phyloP scores from a whole-genome alignment of 1,140 invertebrate genomes.

The Diuraphis noxia region DNA sequence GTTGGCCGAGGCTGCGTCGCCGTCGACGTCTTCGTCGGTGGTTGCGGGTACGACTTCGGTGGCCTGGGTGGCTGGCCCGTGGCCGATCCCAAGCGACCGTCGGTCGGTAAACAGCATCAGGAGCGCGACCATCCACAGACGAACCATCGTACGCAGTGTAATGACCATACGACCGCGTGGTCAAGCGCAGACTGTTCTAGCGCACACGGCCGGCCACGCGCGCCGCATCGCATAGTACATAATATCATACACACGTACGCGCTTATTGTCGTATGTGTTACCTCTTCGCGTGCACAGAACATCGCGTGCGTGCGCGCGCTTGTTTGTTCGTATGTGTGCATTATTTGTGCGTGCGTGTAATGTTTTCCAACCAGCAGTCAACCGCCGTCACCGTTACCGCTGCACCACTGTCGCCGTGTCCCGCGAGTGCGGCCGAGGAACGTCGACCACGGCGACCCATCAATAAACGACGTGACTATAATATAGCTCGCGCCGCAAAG shows the following conservation, averaged over 20 bases:
- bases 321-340: background rate
- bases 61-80: background rate
- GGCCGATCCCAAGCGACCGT: background rate
- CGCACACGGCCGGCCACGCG: conserved; percentile 15
- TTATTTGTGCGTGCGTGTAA: background rate
- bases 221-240: background rate
- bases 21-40: background rate
- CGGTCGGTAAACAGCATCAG: conserved; percentile 18
- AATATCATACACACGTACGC: background rate
- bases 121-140: conserved; percentile 40
- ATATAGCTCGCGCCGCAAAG: background rate
- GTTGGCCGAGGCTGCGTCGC: background rate
- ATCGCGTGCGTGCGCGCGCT: background rate
- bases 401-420: background rate
- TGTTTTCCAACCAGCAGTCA: background rate
- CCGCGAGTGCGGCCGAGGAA: background rate
- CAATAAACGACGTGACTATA: background rate
- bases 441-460: background rate
- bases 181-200: conserved; percentile 44
- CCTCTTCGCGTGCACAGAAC: background rate
- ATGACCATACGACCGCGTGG: conserved; percentile 49
- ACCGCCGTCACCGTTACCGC: background rate
- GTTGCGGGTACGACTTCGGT: background rate
- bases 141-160: conserved; percentile 40
- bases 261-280: background rate